Conservation (phyloP, 2,113 vertebrate species). For the Glaucomys volans region DNA sequence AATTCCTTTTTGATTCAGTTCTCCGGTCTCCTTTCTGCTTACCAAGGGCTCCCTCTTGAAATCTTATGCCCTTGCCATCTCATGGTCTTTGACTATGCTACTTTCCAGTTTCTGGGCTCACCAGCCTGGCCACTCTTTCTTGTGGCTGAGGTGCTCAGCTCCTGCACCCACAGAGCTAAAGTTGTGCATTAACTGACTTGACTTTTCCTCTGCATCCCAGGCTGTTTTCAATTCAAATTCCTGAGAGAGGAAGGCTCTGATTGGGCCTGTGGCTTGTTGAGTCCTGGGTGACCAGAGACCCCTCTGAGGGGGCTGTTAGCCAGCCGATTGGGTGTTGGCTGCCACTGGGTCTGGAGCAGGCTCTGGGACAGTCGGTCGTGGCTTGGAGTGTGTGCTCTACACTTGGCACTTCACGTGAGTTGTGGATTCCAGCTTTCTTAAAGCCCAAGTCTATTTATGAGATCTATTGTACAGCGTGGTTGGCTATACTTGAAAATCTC, state of each 20-base stretch:
- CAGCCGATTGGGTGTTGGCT: rapidly evolving
- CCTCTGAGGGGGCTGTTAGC: too few species aligned
- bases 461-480: background rate
- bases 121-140: background rate
- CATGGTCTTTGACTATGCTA: background rate
- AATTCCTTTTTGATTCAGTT: background rate
- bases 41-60: background rate
- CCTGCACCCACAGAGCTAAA: background rate
- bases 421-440: background rate
- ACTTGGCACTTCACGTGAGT: background rate
- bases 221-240: background rate
- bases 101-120: background rate
- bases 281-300: background rate
- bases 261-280: background rate
- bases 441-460: background rate
- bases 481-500: background rate
- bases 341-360: background rate
- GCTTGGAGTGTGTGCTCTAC: background rate
- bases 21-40: background rate
- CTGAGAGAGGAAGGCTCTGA: background rate
- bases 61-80: background rate
- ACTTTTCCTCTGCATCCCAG: background rate
- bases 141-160: background rate
- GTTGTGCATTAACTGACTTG: rapidly evolving
- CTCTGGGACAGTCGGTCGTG: background rate